Evolutionary conservation across 2,797 vertebrate genomes (phyloP), one percentile per base, ranked within the genome.

Genomic region (Thunnus albacares): DNA sequence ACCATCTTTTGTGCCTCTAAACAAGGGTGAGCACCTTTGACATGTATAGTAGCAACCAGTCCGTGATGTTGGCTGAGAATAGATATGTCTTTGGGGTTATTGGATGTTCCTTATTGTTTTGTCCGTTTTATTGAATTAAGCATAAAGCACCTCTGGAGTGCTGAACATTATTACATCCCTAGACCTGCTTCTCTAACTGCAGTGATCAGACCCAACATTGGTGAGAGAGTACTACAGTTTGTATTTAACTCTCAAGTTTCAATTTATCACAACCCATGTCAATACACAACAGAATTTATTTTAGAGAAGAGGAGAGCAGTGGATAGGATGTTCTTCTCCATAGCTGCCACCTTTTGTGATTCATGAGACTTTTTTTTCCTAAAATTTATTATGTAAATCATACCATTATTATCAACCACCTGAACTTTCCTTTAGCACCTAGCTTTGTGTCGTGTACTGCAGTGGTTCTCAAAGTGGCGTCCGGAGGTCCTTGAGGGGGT

Each of bases 111-210:
- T 59, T 4, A 53, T 52, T 65, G 57, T 53, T 51, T 51, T 51
- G 47, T 51, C 47, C 47, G 9, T 53, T 52, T 43, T 20, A 76
- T 43, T 60, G 45, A 43, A 76, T 75, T 28, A 67, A 66, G 41
- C 61, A 28, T 35, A 0, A 1, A 58, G 73, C 33, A 12, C 17
- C 62, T 58, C 8, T 17, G 22, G 62, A 45, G n/a, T 8, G 6
- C 35, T 38, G 10, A 57, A 47, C 49, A 45, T 62, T 22, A 72
- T 47, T 15, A 63, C 41, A 57, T 51, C 62, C n/a, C 17, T 17
- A 38, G 17, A 41, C 22, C 22, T n/a, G 62, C 28, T 52, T 33
- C 30, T 24, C 3, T 13, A 60, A 51, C 63, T 20, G 28, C 41
- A 58, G 30, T 58, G 53, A 75, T 68, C 33, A 45, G 52, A 53